These are phyloP conservation scores for Pogonomyrmex californicus DNA, from an alignment of 1,140 invertebrate species.

Conservation along the genomic window DNA sequence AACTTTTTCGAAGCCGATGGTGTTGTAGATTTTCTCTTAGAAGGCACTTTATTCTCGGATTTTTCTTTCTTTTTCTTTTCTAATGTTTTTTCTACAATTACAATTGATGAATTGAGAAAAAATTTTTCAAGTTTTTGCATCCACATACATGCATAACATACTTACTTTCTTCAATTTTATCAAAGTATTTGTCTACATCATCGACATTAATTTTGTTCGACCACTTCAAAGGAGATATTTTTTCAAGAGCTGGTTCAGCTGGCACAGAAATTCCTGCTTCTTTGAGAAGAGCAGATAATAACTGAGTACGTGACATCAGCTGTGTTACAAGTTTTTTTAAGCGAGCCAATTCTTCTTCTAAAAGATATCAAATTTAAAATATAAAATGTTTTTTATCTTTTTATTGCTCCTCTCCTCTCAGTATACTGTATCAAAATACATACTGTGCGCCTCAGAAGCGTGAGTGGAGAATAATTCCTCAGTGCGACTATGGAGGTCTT, in stretches of 20 bases:
- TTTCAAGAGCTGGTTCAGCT: constrained; percentile 85
- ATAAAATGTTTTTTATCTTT: background rate
- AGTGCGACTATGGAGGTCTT: constrained; percentile 85
- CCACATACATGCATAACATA: background rate
- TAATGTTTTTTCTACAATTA: constrained; percentile 72
- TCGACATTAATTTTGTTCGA: constrained; percentile 86
- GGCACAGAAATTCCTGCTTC: constrained; percentile 86
- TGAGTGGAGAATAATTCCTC: constrained; percentile 83
- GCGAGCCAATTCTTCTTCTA: constrained; percentile 84
- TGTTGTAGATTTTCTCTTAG: constrained; percentile 75
- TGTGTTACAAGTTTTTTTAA: constrained; percentile 84
- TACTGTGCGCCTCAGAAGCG: constrained; percentile 82
- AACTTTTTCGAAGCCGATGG: constrained; percentile 74
- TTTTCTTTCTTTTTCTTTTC: constrained; percentile 78
- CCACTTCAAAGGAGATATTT: constrained; percentile 86
- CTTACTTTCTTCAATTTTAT: constrained; percentile 79
- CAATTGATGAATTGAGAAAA: too few relatives aligned
- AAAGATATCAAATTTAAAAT: constrained; percentile 47
- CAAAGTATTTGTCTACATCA: constrained; percentile 79
- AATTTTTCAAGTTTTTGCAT: background rate
- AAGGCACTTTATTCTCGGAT: constrained; percentile 78
- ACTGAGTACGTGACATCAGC: constrained; percentile 83
- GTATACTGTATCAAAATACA: background rate
- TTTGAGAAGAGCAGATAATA: constrained; percentile 83
- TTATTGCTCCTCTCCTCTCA: too few relatives aligned